Base-by-base conservation (phyloP, 2,797 vertebrate species). In the Melanotaenia maccullochi region DNA sequence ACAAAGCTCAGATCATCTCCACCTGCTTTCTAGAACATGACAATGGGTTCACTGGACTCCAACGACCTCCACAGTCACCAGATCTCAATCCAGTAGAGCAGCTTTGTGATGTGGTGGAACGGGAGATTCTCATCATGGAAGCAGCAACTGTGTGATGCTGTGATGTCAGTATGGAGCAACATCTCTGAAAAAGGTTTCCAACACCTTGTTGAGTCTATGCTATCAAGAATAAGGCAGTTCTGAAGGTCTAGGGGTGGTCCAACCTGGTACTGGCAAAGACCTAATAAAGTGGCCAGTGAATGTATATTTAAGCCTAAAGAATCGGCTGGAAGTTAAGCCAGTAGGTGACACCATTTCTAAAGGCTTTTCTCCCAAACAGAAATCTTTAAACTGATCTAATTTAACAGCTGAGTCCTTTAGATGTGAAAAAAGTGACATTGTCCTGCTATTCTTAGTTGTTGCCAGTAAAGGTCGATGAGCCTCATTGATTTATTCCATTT, bases 391-490 rank as follows among this genome's bases (percentile, higher is more conserved):
- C 8, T 58, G 33, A 18, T 30, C 51, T 18, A 20, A 28, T 28
- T 5, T 13, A 16, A 5, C 24, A 30, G 12, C 14, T 18, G 13
- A 55, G 11, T 25, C 25, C 44, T 20, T 20, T 47, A 20, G 6
- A 20, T 3, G 24, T 24, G 11, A 33, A 16, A 16, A 25, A 32
- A 24, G 9, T 33, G 49, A 42, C 9, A 8, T 60, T 35, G 22
- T 36, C 36, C 12, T 78, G 75, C 28, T 71, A 36, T 74, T 78
- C 59, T 40, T 1, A 11, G 24, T 30, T 12, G 60, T 20, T 35
- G 25, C 69, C 51, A 79, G 2, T 52, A 63, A 65, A 75, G 35
- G 68, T 70, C 62, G 32, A 44, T 70, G 14, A 47, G 71, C 14
- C n/a, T 25, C 16, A 70, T 58, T 2, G 11, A 64, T 40, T 20